A percentile compares a stretch with the other conserved stretches of the same genome.
Evolutionary conservation across 2,888 invertebrate genomes (phyloP).

Genomic region (Seira sanloemensis): DNA sequence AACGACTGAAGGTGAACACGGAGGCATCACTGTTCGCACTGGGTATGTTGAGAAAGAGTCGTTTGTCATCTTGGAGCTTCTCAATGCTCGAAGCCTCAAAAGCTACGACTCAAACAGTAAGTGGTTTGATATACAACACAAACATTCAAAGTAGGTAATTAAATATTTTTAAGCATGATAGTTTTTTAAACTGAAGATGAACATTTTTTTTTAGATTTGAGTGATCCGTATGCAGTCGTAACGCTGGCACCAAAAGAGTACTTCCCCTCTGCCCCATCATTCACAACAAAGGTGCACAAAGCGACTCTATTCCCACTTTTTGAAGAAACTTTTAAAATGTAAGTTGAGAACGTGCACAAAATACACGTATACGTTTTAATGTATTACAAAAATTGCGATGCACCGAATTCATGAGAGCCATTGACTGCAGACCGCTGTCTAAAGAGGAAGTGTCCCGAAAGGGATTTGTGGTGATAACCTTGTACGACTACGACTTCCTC

Average conservation of each 20-base stretch:
- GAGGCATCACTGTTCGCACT: constrained; percentile 47
- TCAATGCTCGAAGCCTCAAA: constrained; percentile 77
- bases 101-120: constrained; percentile 77
- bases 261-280: constrained; percentile 75
- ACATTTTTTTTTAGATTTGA: constrained; percentile 75
- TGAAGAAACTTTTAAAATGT: constrained; percentile 80
- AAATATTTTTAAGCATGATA: background rate
- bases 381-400: background rate
- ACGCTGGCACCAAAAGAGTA: constrained; percentile 77
- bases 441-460: constrained; percentile 18
- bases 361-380: no score
- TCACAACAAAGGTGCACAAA: constrained; percentile 77
- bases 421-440: constrained; percentile 9
- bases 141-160: background rate
- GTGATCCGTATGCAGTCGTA: constrained; percentile 79
- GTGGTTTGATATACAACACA: background rate
- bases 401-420: background rate
- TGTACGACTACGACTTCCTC: constrained; percentile 56
- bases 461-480: constrained; percentile 37
- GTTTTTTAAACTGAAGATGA: background rate
- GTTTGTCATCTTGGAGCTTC: constrained; percentile 77
- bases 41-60: constrained; percentile 27
- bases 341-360: constrained; percentile 73
- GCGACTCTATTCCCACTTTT: constrained; percentile 79
- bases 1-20: constrained; percentile 27